Evolutionary conservation across 2,113 vertebrate species (phyloP), one percentile per base, ranked within the genome.

Genomic region (Engystomops pustulosus): DNA sequence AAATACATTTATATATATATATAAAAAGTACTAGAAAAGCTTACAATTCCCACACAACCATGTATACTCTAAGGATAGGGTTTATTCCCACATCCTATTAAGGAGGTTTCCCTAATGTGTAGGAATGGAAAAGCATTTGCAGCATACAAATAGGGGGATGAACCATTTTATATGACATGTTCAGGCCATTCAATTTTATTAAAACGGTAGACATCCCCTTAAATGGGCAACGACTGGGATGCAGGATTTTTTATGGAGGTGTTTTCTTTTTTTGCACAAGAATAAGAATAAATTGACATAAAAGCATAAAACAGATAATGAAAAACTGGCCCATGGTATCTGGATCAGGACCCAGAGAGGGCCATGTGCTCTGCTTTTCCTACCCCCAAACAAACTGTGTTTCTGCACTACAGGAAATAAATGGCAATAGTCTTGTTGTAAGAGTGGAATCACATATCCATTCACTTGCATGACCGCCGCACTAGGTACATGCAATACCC

Each of bases 1-100:
- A 85, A 75, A 85, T 85, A 80, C 72, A 74, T 32, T 15, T 30
- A 65, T 65, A 32, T 67, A 62, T 62, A 34, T 67, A 62, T 30
- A 62, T 25, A 53, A 6, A 53, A 6, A 53, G n/a, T n/a, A n/a
- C n/a, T n/a, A n/a, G n/a, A n/a, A n/a, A 74, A 53, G 51, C 38
- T 55, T 81, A 76, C 47, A 45, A 76, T 62, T 27, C 27, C 55
- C 10, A 65, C 17, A 67, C 79, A 80, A 65, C 44, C 80, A 78
- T 84, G 58, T 69, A 84, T 53, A 51, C 18, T 74, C 34, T 36
- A 70, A 70, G 34, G 8, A 70, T 11, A 36, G 47, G 49, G 47
- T 76, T 34, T n/a, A 20, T n/a, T 53, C 20, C 47, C 49, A 32
- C 30, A 76, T 34, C 18, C 17, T 34, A 9, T 11, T 53, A 17